A percentile compares a stretch with the other conserved stretches of the same genome.
phyloP scores from a whole-genome alignment of 2,113 vertebrate genomes.

The Halcyon senegalensis region DNA sequence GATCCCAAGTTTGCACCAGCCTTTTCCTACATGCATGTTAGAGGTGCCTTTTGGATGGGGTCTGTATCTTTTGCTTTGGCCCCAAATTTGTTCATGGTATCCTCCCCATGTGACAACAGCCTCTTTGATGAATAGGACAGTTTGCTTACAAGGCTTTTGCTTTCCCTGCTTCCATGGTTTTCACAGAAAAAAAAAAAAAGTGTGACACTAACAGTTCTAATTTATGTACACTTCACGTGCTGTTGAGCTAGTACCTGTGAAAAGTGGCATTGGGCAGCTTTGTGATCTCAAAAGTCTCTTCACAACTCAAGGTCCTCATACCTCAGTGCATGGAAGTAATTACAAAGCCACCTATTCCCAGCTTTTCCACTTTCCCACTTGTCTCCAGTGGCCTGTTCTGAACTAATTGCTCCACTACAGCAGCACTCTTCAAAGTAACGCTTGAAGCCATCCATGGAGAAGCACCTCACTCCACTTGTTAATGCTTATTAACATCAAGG shows the following conservation, averaged over 20 bases:
- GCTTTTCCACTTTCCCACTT: not conserved
- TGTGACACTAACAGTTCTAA: not conserved
- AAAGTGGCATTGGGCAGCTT: not conserved
- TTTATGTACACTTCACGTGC: not conserved
- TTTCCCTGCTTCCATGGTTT: not conserved
- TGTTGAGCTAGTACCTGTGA: not conserved
- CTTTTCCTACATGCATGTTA: not conserved
- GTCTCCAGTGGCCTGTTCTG: not conserved
- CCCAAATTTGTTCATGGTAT: not conserved
- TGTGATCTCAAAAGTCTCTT: not conserved
- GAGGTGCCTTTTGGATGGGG: not conserved
- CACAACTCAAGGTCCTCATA: not conserved
- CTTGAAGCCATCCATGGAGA: not conserved
- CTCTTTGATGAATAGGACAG: not conserved
- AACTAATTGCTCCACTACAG: not conserved
- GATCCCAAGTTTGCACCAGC: not conserved
- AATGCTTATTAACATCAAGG: not conserved
- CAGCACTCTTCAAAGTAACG: not conserved
- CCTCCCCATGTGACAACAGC: not conserved
- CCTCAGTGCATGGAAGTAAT: not conserved
- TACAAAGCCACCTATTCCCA: not conserved
- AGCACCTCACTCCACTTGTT: not conserved
- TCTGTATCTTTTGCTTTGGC: not conserved
- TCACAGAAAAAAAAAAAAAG: not conserved
- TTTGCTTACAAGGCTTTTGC: not conserved